Percentiles rank a stretch among this genome's conserved stretches.
phyloP scores from a whole-genome alignment of 2,888 invertebrate species.

The Cylloceria caligata region DNA sequence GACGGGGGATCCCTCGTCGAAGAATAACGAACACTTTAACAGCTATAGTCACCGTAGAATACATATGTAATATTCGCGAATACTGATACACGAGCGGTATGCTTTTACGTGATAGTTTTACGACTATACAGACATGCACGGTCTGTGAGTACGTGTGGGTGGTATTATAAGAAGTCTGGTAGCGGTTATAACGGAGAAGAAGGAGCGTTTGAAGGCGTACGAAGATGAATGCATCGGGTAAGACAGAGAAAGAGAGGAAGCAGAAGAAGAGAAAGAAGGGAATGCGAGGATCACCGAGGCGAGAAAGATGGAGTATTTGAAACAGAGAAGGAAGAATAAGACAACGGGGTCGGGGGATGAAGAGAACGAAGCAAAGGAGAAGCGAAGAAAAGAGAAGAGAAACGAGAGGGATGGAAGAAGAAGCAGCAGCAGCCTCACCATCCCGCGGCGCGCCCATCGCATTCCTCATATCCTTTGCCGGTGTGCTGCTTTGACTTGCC shows the following conservation, averaged over 20 bases:
- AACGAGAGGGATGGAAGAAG: conserved; percentile 52
- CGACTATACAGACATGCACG: conserved; percentile 7
- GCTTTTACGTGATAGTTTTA: conserved; percentile 6
- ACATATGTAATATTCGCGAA: conserved; percentile 30
- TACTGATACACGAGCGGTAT: background rate
- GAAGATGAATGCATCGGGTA: conserved; percentile 53
- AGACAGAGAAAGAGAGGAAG: conserved; percentile 30
- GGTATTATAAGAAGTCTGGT: conserved; percentile 33
- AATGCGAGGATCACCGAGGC: conserved; percentile 29
- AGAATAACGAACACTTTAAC: conserved; percentile 54
- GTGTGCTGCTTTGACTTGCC: conserved; percentile 79
- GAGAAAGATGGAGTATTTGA: conserved; percentile 43
- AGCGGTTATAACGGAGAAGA: conserved; percentile 57
- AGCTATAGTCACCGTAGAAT: conserved; percentile 6
- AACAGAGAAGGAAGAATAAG: conserved; percentile 51
- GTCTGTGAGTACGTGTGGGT: conserved; percentile 5
- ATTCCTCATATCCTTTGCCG: conserved; percentile 81
- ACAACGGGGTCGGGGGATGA: conserved; percentile 49
- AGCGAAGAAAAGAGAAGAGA: conserved; percentile 45
- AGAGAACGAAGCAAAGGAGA: conserved; percentile 65
- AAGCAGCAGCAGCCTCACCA: conserved; percentile 68
- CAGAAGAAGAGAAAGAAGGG: conserved; percentile 28
- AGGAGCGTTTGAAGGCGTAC: conserved; percentile 51
- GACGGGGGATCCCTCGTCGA: conserved; percentile 1
- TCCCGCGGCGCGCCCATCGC: conserved; percentile 82